Conservation (phyloP, 2,888 invertebrate species). For the Elegia similella region DNA sequence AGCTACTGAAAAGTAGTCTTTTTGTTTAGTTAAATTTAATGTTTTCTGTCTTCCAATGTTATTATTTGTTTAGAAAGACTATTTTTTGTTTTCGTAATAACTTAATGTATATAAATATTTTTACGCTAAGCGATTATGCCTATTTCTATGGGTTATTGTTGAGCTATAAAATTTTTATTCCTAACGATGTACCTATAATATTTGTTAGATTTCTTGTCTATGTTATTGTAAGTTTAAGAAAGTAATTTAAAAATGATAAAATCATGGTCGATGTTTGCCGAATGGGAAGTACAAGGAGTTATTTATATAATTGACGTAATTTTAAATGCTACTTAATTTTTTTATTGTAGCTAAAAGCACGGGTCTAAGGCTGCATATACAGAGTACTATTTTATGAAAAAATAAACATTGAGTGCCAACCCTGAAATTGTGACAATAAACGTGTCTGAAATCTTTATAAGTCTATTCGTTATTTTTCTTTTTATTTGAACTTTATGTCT, state of each 20-base stretch:
- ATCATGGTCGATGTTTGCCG: conserved; percentile 54
- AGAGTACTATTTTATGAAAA: conserved; percentile 34
- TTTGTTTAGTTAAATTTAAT: conserved; percentile 2
- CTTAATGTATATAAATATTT: conserved; percentile 44
- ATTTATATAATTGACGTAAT: conserved; percentile 54
- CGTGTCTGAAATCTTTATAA: conserved; percentile 11
- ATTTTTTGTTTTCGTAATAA: conserved; percentile 35
- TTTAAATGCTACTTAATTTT: conserved; percentile 57
- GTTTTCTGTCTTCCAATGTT: conserved; percentile 32
- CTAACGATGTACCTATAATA: conserved; percentile 73
- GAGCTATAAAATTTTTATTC: conserved; percentile 74
- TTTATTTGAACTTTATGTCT: neutral
- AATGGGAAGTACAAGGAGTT: conserved; percentile 62
- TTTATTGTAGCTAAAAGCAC: conserved; percentile 56
- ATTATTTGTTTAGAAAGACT: conserved; percentile 34
- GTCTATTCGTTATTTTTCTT: conserved; percentile 9
- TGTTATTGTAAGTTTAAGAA: conserved; percentile 50
- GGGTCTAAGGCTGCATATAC: conserved; percentile 64
- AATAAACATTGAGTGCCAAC: conserved; percentile 45
- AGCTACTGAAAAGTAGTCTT: conserved; percentile 26
- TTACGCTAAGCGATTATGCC: conserved; percentile 62
- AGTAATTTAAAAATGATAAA: conserved; percentile 54
- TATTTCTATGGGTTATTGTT: conserved; percentile 61
- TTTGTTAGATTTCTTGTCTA: conserved; percentile 60
- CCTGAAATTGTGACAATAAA: conserved; percentile 31